These are phyloP conservation scores for Coreoperca whiteheadi DNA, from an alignment of 2,113 vertebrate species.

Conservation along the genomic window DNA sequence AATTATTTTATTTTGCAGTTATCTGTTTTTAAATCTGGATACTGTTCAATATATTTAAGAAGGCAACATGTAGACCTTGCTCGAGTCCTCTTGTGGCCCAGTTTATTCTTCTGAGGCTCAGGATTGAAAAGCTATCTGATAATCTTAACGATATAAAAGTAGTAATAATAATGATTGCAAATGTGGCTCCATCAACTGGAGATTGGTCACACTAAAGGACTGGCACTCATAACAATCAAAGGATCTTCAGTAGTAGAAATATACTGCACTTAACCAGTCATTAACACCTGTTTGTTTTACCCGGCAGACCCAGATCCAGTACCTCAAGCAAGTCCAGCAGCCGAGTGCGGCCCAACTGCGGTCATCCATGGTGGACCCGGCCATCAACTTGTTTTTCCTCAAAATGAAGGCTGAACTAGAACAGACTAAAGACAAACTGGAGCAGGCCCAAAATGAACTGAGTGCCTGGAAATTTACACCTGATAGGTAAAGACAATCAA, in stretches of 20 bases:
- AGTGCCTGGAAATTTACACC: conserved; percentile 99
- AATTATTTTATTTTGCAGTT: neutral
- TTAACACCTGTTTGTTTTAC: conserved; percentile 77
- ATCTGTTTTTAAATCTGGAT: neutral
- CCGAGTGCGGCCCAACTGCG: conserved; percentile 98
- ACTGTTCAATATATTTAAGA: neutral
- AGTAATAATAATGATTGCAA: too few relatives aligned
- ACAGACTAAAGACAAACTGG: conserved; percentile 99
- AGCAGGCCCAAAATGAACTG: conserved; percentile 99
- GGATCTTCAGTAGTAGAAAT: neutral
- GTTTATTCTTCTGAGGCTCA: neutral
- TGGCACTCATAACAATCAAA: neutral
- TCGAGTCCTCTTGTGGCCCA: neutral
- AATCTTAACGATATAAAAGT: neutral
- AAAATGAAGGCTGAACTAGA: conserved; percentile 99
- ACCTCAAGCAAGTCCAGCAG: conserved; percentile 99
- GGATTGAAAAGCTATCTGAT: neutral
- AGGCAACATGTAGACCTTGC: neutral
- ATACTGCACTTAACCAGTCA: neutral
- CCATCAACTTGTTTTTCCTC: conserved; percentile 99
- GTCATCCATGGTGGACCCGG: conserved; percentile 98
- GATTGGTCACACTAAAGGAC: neutral
- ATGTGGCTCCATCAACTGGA: neutral
- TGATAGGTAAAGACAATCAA: conserved; percentile 99
- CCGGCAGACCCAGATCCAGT: conserved; percentile 99